Percentiles rank a stretch among this genome's conserved stretches.
Evolutionary conservation across 23 tunicate species (phyloP).

Genomic region (Aplidium turbinatum): DNA sequence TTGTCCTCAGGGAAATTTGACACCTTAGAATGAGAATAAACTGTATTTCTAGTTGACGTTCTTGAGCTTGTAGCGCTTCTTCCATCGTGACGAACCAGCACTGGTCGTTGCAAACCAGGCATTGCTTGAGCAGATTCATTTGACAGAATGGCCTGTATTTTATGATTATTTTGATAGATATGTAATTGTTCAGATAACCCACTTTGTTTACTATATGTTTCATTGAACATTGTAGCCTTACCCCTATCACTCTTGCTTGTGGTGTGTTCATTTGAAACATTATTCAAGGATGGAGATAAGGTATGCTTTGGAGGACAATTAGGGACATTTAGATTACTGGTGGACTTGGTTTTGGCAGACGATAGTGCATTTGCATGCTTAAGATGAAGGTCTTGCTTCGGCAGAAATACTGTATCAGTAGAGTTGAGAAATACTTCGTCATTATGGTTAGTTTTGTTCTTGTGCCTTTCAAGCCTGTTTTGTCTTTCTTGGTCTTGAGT

Average conservation of each 20-base stretch:
- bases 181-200: constrained; percentile 28
- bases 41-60: constrained; percentile 35
- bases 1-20: too few species aligned
- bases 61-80: constrained; percentile 61
- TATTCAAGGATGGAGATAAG: too few species aligned
- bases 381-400: too few species aligned
- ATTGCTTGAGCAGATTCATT: neutral
- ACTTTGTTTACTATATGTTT: constrained; percentile 26
- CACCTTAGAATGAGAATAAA: constrained; percentile 12
- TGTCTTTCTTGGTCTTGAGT: constrained; percentile 53
- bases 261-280: too few species aligned
- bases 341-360: too few species aligned
- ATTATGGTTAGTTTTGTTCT: neutral
- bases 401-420: too few species aligned
- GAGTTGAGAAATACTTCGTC: too few species aligned
- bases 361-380: too few species aligned
- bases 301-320: too few species aligned
- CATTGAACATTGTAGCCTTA: neutral
- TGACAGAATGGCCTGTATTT: constrained; percentile 8
- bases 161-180: constrained; percentile 10
- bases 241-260: too few species aligned
- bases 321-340: too few species aligned
- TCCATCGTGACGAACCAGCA: constrained; percentile 78
- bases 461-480: constrained; percentile 30
- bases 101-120: constrained; percentile 74